phyloP scores from a whole-genome alignment of 2,797 vertebrate species.

The Simalia tracyae region DNA sequence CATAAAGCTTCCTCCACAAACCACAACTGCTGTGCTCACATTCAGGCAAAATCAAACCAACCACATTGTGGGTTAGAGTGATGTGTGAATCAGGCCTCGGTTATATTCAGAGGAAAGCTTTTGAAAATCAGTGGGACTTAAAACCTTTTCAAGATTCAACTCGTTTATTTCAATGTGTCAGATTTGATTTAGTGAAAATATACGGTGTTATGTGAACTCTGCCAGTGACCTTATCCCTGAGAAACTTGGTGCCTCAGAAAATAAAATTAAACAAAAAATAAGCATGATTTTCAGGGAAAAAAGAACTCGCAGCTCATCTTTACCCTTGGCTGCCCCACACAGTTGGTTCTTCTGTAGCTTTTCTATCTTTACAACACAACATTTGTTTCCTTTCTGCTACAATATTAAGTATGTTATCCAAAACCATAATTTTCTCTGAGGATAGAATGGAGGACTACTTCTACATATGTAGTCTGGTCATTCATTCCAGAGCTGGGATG shows the following conservation, averaged over 20 bases:
- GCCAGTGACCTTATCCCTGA: not conserved
- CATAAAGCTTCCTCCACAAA: too few species aligned
- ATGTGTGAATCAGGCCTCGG: not conserved
- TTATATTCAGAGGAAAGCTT: not conserved
- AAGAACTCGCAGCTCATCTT: not conserved
- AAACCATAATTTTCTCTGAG: not conserved
- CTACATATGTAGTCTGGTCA: slow-evolving; percentile 52
- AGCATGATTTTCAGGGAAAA: not conserved
- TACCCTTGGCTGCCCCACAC: not conserved
- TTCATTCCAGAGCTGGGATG: slow-evolving; percentile 75
- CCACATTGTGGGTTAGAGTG: not conserved
- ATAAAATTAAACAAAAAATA: not conserved
- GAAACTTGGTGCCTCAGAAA: not conserved
- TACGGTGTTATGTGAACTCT: not conserved
- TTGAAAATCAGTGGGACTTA: not conserved
- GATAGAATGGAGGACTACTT: not conserved
- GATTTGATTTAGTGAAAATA: not conserved
- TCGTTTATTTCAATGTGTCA: not conserved
- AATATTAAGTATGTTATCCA: not conserved
- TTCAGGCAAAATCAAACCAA: too few species aligned
- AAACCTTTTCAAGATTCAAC: not conserved
- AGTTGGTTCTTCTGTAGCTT: not conserved
- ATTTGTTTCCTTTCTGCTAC: slow-evolving; percentile 45
- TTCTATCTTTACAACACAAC: slow-evolving; percentile 11
- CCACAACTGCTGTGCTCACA: too few species aligned